Percentiles rank a stretch among this genome's conserved stretches.
Evolutionary conservation across 1,140 invertebrate species (phyloP).

Genomic region (Pogonognathellus flavescens): DNA sequence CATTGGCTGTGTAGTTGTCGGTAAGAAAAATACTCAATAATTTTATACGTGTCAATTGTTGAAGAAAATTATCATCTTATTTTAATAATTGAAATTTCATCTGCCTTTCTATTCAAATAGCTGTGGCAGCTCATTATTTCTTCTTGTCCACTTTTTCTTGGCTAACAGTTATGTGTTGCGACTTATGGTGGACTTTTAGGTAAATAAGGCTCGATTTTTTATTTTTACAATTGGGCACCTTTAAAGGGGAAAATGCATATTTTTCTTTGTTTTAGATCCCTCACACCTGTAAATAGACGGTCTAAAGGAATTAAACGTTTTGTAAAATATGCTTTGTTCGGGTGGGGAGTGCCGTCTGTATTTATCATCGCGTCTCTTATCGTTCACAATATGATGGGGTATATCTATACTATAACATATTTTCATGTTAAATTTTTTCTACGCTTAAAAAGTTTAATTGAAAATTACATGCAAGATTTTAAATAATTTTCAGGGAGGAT

Average conservation of each 20-base stretch:
- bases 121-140: constrained; percentile 51
- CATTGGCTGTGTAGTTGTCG: constrained; percentile 1
- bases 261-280: too few relatives aligned
- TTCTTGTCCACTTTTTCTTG: constrained; percentile 53
- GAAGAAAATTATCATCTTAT: too few relatives aligned
- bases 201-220: too few relatives aligned
- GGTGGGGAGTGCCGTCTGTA: constrained; percentile 17
- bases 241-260: too few relatives aligned
- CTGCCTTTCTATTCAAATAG: constrained; percentile 8
- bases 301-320: constrained; percentile 39
- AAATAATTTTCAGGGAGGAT: constrained; percentile 22
- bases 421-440: too few relatives aligned
- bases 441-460: too few relatives aligned
- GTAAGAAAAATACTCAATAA: not conserved
- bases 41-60: too few relatives aligned
- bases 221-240: too few relatives aligned
- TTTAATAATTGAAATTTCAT: not conserved
- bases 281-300: not conserved
- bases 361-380: not conserved
- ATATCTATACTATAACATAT: too few relatives aligned
- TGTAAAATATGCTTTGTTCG: constrained; percentile 21
- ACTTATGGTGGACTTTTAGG: constrained; percentile 57
- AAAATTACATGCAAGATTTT: too few relatives aligned
- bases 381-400: constrained; percentile 18
- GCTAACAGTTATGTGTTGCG: constrained; percentile 55